Conservation (phyloP, 2,113 vertebrate species). For the Onychorhynchus coronatus region DNA sequence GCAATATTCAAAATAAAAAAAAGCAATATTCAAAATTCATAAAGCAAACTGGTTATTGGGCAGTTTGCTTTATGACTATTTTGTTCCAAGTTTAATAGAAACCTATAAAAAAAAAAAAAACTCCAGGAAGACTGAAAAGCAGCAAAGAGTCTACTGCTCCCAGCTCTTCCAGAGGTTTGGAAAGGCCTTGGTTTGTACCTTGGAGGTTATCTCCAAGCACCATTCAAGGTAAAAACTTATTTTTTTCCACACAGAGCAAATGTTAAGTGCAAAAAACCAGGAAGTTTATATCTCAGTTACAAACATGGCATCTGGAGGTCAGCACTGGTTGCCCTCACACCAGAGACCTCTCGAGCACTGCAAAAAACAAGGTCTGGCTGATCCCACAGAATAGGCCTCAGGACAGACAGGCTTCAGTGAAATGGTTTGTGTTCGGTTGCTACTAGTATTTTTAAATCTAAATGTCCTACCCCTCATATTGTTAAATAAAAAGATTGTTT, state of each 20-base stretch:
- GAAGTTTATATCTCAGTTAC: background rate
- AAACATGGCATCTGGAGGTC: background rate
- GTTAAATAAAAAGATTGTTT: background rate
- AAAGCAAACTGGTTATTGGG: background rate
- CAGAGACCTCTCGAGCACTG: background rate
- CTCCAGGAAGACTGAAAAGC: background rate
- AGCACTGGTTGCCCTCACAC: fast-evolving
- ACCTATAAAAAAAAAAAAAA: background rate
- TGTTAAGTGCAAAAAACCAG: background rate
- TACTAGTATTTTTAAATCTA: background rate
- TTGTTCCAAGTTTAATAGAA: background rate
- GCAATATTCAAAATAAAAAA: too few species aligned
- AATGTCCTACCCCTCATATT: background rate
- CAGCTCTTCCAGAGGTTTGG: background rate
- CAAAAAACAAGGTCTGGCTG: background rate
- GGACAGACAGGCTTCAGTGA: background rate
- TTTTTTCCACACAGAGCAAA: background rate
- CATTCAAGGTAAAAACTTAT: background rate
- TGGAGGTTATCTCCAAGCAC: background rate
- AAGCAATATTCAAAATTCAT: too few species aligned
- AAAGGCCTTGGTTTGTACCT: background rate
- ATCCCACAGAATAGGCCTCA: fast-evolving
- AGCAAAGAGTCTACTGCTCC: background rate
- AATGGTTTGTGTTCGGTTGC: background rate
- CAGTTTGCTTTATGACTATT: background rate